phyloP scores from a whole-genome alignment of 2,113 vertebrate genomes.

The Scopus umbretta region DNA sequence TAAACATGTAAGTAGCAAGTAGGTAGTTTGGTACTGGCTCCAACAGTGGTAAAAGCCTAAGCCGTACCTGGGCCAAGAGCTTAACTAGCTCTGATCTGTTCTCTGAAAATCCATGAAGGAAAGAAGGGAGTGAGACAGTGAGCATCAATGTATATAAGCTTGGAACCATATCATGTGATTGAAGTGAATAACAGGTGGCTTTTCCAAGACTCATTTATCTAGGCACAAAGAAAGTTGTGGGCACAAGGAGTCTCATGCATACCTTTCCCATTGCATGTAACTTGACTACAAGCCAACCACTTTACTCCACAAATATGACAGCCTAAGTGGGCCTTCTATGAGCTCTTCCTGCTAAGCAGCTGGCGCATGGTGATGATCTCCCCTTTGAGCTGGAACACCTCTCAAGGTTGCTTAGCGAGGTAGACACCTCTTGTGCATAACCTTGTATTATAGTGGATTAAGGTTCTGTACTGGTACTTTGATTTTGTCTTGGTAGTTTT shows the following conservation, averaged over 20 bases:
- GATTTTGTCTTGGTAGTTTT: not conserved
- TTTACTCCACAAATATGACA: not conserved
- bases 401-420: not conserved
- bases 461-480: not conserved
- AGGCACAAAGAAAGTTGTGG: not conserved
- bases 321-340: not conserved
- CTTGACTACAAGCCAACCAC: not conserved
- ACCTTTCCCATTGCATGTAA: not conserved
- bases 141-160: not conserved
- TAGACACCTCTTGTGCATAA: accelerated
- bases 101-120: not conserved
- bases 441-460: not conserved
- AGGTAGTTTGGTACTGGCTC: not conserved
- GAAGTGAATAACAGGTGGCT: not conserved
- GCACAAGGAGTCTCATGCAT: not conserved
- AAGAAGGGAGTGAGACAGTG: not conserved
- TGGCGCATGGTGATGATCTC: not conserved
- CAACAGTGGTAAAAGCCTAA: not conserved
- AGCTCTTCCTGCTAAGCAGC: not conserved
- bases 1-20: not conserved
- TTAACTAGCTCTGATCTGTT: not conserved
- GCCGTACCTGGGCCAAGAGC: accelerated
- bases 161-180: not conserved
- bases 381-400: not conserved
- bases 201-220: not conserved